phyloP scores from a whole-genome alignment of 2,888 invertebrate genomes.

The Melanostoma mellinum region DNA sequence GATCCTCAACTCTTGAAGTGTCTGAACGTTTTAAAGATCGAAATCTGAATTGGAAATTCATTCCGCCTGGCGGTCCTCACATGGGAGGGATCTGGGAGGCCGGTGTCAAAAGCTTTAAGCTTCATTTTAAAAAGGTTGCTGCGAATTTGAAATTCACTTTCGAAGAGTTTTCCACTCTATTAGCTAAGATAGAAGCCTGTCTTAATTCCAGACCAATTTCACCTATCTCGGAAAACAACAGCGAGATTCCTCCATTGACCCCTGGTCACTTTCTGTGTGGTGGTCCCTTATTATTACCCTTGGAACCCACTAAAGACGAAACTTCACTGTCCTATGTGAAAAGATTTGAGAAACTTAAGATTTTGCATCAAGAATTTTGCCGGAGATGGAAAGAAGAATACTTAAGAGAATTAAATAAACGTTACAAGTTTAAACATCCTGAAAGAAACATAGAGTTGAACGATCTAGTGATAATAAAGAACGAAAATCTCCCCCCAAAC shows the following conservation, averaged over 20 bases:
- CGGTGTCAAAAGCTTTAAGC: too few relatives aligned
- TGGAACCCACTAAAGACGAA: conserved; percentile 6
- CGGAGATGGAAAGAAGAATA: conserved; percentile 49
- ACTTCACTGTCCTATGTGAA: neutral
- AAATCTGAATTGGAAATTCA: neutral
- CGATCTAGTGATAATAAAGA: neutral
- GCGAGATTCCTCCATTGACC: conserved; percentile 11
- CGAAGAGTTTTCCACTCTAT: conserved; percentile 5
- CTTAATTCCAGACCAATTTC: conserved; percentile 11
- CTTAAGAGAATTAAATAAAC: conserved; percentile 28
- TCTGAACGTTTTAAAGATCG: neutral
- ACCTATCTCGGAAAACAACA: conserved; percentile 12
- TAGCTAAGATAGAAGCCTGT: neutral
- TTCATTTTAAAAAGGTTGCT: neutral
- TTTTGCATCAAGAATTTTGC: conserved; percentile 51
- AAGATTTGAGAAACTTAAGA: conserved; percentile 27
- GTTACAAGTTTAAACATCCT: conserved; percentile 22
- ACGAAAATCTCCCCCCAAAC: conserved; percentile 11
- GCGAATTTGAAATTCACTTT: conserved; percentile 1
- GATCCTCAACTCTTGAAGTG: neutral
- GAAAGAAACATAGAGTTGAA: neutral
- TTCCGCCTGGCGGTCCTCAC: neutral
- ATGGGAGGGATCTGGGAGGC: neutral
- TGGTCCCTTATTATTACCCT: neutral
- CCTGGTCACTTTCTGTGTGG: conserved; percentile 19